Base-by-base conservation (phyloP, 2,888 invertebrate genomes). In the Erannis defoliaria region DNA sequence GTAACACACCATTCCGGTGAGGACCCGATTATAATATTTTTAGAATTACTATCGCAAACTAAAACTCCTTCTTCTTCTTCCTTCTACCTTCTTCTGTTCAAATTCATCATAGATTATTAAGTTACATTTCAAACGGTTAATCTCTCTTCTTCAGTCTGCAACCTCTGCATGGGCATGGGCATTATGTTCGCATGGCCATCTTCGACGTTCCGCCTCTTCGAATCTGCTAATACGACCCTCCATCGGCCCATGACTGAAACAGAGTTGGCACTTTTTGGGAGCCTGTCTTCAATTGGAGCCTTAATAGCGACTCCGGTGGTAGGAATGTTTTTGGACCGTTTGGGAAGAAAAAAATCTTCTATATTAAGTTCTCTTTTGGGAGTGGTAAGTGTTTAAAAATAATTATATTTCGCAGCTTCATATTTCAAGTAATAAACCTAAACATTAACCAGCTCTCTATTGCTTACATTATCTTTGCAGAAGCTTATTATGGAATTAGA, bases 131-230 rank as follows among this genome's bases (percentile, higher is more conserved):
- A n/a, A n/a, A n/a, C n/a, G n/a, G n/a, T n/a, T 5, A 40, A 42
- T n/a, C 2, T 5, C 18, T 37, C 26, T 33, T 2, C 16, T 33
- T 3, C 76, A 89, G 89, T 85, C 19, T 80, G 84, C 67, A 82
- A 78, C 68, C 73, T 83, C 18, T 82, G 82, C 59, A 50, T 79
- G 35, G 81, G 76, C 5, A 74, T 86, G 72, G 88, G 88, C 0
- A 49, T 89, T 0, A 77, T 85, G 64, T 82, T 77, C 59, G 76
- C 86, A 0, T 89, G 88, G 88, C 89, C 89, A 0, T 88, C 89
- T 0, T 84, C 84, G 0, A 86, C 84, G 0, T 66, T 86, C 1
- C 69, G 70, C 0, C 81, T 88, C 21, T 90, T 89, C 74, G 75
- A 73, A 9, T 86, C 87, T 0, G 61, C 66, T 0, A 84, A 82